Evolutionary conservation across 2,797 vertebrate species (phyloP).

Genomic region (Cottoperca gobio): DNA sequence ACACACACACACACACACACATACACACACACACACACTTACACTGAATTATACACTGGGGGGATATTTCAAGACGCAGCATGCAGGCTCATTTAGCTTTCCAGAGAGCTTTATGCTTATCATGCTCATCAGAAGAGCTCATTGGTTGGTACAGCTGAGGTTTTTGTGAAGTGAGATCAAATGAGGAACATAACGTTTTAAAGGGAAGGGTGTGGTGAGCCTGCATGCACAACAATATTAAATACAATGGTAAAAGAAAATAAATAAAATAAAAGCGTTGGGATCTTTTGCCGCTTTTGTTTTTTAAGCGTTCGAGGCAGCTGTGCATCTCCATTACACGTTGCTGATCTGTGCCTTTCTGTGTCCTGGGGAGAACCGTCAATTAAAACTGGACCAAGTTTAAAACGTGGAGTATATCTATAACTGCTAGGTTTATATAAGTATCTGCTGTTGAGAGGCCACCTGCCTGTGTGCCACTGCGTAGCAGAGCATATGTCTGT

Average conservation of each 20-base stretch:
- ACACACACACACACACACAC: not conserved
- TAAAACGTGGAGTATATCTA: not conserved
- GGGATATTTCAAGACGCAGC: conserved; percentile 35
- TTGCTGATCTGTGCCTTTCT: conserved; percentile 30
- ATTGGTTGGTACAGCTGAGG: not conserved
- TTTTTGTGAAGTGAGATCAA: conserved; percentile 9
- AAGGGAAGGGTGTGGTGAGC: not conserved
- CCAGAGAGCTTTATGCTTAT: conserved; percentile 16
- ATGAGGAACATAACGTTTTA: conserved; percentile 39
- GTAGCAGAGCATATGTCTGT: conserved; percentile 20
- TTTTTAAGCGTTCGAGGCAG: not conserved
- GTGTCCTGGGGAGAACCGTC: conserved; percentile 18
- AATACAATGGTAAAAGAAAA: not conserved
- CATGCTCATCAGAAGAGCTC: not conserved
- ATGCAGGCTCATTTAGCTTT: conserved; percentile 35
- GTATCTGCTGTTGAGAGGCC: not conserved
- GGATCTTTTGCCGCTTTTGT: not conserved
- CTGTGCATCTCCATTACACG: not conserved
- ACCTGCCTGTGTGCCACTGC: not conserved
- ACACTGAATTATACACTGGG: conserved; percentile 1
- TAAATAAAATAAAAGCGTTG: not conserved
- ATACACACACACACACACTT: conserved; percentile 11
- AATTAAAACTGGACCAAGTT: not conserved
- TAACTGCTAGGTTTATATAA: not conserved
- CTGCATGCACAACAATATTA: not conserved